phyloP scores from a whole-genome alignment of 2,888 invertebrate genomes.

The Erynnis tages region DNA sequence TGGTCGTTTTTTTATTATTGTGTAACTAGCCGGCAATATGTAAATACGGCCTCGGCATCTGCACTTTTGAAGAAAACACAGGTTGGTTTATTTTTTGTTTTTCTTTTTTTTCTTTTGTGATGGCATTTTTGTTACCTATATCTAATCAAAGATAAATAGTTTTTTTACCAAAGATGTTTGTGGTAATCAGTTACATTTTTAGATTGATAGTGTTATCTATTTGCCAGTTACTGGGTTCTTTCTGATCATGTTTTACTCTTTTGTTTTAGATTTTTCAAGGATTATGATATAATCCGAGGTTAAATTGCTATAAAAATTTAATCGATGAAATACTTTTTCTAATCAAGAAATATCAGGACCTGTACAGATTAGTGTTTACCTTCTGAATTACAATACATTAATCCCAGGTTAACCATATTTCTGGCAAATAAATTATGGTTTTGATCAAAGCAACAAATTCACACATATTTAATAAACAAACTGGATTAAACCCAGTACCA shows the following conservation, averaged over 20 bases:
- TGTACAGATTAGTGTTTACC: too few relatives aligned
- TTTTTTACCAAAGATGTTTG: constrained; percentile 15
- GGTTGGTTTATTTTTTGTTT: constrained; percentile 16
- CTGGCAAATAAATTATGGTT: too few relatives aligned
- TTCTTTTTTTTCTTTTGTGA: neutral
- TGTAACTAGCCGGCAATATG: constrained; percentile 14
- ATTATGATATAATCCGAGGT: too few relatives aligned
- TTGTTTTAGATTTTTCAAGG: neutral
- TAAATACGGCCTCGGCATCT: constrained; percentile 6
- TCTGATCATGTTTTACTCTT: constrained; percentile 6
- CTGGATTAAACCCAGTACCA: too few relatives aligned
- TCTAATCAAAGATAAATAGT: constrained; percentile 24
- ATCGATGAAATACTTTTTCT: too few relatives aligned
- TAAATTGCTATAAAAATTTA: too few relatives aligned
- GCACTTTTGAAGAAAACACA: constrained; percentile 11
- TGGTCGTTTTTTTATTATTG: constrained; percentile 20
- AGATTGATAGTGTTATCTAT: constrained; percentile 19
- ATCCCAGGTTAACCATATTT: too few relatives aligned
- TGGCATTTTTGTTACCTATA: neutral
- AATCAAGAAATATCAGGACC: too few relatives aligned
- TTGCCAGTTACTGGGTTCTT: constrained; percentile 10
- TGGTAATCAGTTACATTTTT: constrained; percentile 18
- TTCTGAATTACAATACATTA: too few relatives aligned
- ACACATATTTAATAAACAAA: too few relatives aligned
- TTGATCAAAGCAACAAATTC: too few relatives aligned